Evolutionary conservation across 2,113 vertebrate species (phyloP).

Genomic region (Gobiocypris rarus): DNA sequence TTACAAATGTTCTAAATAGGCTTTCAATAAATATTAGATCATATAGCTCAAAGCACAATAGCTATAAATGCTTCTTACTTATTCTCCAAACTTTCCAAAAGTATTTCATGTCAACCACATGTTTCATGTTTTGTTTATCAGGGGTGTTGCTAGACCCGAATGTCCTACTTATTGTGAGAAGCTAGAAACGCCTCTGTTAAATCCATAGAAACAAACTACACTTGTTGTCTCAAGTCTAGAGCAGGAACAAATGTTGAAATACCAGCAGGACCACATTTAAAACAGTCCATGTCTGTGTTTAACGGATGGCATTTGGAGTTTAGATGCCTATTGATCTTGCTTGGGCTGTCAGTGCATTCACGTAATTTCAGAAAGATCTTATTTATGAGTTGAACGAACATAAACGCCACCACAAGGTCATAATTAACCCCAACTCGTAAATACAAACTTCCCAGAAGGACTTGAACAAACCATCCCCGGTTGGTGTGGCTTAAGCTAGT

Average conservation of each 20-base stretch:
- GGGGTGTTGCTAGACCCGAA: not conserved
- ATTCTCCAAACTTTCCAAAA: not conserved
- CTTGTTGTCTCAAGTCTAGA: conserved; percentile 6
- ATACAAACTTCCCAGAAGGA: not conserved
- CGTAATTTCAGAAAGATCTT: too few relatives aligned
- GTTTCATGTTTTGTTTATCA: not conserved
- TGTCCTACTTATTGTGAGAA: not conserved
- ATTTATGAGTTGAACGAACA: too few relatives aligned
- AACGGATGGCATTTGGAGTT: not conserved
- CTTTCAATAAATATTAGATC: not conserved
- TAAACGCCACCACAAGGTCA: too few relatives aligned
- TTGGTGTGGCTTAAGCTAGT: too few relatives aligned
- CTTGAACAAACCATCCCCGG: too few relatives aligned
- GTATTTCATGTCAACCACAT: not conserved
- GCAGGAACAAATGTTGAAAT: not conserved
- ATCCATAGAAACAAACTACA: not conserved
- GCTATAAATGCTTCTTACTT: not conserved
- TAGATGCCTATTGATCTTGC: not conserved
- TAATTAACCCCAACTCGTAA: not conserved
- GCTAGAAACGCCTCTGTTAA: not conserved
- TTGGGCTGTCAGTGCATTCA: not conserved
- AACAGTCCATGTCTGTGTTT: not conserved
- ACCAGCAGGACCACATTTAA: conserved; percentile 16
- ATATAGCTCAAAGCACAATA: not conserved
- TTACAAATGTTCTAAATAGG: not conserved